Evolutionary conservation across 2,797 vertebrate genomes (phyloP).

Genomic region (Lutjanus campechanus): DNA sequence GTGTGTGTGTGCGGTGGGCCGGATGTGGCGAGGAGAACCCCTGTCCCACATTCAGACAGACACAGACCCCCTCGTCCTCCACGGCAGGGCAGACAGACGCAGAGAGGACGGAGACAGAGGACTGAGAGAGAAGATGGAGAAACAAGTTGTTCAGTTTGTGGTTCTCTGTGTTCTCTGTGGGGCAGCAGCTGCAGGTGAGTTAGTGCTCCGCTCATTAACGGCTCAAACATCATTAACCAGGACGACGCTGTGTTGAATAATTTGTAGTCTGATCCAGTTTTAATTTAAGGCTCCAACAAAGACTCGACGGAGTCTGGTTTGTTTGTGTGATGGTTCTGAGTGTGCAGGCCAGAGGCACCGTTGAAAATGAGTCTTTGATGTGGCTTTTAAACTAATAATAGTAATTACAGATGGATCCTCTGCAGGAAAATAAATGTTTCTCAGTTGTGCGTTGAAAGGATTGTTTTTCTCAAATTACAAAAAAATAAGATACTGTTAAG

Average conservation of each 20-base stretch:
- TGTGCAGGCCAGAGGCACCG: neutral
- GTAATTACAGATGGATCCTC: neutral
- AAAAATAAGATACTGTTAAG: neutral
- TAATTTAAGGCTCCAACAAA: neutral
- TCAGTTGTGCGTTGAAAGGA: neutral
- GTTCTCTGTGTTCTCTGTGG: constrained; percentile 34
- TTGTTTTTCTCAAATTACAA: neutral
- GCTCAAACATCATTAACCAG: neutral
- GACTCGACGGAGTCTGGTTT: neutral
- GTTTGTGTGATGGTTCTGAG: neutral
- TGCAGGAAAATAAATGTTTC: neutral
- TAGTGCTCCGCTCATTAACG: neutral
- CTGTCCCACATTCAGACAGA: constrained; percentile 56
- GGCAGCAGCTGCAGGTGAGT: constrained; percentile 71
- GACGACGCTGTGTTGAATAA: neutral
- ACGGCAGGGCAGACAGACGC: constrained; percentile 12
- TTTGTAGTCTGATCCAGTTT: neutral
- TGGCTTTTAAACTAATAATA: neutral
- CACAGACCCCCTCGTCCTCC: constrained; percentile 31
- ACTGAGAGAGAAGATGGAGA: constrained; percentile 38
- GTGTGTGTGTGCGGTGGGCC: constrained; percentile 53
- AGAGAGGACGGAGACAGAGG: constrained; percentile 15
- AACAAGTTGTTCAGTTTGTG: constrained; percentile 30
- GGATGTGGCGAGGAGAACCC: constrained; percentile 53
- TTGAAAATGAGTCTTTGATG: neutral